Conservation (phyloP, 2,888 invertebrate genomes). For the Hoplodrina ambigua region DNA sequence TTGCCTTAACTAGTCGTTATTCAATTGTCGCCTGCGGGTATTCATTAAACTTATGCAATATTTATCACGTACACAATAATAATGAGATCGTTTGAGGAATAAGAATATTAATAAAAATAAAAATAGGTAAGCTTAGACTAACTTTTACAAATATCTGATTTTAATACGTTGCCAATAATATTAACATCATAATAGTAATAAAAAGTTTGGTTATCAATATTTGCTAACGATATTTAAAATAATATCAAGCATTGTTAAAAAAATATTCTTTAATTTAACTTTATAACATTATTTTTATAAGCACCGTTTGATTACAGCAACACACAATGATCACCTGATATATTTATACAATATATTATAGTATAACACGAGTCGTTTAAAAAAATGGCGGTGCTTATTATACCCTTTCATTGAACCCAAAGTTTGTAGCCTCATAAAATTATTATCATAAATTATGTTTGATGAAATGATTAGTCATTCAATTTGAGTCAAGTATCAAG, state of each 20-base stretch:
- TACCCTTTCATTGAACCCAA: too few species aligned
- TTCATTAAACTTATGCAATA: background rate
- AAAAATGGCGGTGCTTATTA: too few species aligned
- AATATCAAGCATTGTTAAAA: background rate
- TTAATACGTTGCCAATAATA: background rate
- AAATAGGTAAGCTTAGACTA: too few species aligned
- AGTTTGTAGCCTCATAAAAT: background rate
- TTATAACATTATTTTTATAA: background rate
- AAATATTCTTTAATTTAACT: background rate
- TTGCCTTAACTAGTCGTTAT: background rate
- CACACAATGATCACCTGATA: too few species aligned
- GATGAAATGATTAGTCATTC: constrained; percentile 2
- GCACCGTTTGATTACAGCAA: too few species aligned
- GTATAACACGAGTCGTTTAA: too few species aligned
- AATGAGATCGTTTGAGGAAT: background rate
- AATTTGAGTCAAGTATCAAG: constrained; percentile 72
- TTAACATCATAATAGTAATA: background rate
- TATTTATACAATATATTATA: too few species aligned
- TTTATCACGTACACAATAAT: too few species aligned
- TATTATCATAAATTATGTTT: background rate
- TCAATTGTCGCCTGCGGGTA: constrained; percentile 5
- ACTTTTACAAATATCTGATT: background rate
- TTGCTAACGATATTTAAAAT: background rate
- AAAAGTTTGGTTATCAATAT: background rate
- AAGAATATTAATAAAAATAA: background rate